Evolutionary conservation across 2,888 invertebrate species (phyloP).

Genomic region (Argyresthia goedartella): DNA sequence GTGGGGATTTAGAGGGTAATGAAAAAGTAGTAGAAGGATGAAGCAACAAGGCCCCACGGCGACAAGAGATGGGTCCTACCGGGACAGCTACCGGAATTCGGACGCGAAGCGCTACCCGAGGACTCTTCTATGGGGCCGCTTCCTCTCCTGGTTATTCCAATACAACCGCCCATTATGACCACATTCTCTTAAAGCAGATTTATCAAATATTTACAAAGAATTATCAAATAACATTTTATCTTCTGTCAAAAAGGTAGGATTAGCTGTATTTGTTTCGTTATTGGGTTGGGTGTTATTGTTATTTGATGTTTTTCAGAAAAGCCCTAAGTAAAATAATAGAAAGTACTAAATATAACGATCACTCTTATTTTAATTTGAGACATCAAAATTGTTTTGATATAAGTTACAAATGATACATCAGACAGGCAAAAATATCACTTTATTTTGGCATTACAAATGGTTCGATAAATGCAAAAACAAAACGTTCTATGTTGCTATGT

Average conservation of each 20-base stretch:
- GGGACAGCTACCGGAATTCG: conserved; percentile 78
- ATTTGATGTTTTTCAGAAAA: too few relatives aligned
- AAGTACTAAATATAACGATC: too few relatives aligned
- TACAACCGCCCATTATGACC: conserved; percentile 89
- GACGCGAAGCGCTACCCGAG: conserved; percentile 84
- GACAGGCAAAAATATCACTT: too few relatives aligned
- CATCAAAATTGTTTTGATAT: too few relatives aligned
- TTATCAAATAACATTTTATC: conserved; percentile 61
- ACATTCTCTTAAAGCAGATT: conserved; percentile 59
- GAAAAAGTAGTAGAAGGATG: conserved; percentile 6
- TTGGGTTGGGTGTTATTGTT: conserved; percentile 15
- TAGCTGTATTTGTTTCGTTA: conserved; percentile 43
- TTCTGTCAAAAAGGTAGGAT: conserved; percentile 51
- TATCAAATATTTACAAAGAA: conserved; percentile 59
- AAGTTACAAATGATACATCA: too few relatives aligned
- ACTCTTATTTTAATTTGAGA: too few relatives aligned
- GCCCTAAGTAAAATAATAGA: too few relatives aligned
- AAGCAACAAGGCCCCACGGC: conserved; percentile 43
- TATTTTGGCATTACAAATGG: too few relatives aligned
- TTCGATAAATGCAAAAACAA: too few relatives aligned
- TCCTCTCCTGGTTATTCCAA: conserved; percentile 85
- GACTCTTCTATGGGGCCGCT: conserved; percentile 86
- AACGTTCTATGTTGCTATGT: too few relatives aligned
- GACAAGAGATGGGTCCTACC: conserved; percentile 27
- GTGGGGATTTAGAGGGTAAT: not conserved